These are phyloP conservation scores for Perca fluviatilis DNA, from an alignment of 2,113 vertebrate species.

Conservation along the genomic window DNA sequence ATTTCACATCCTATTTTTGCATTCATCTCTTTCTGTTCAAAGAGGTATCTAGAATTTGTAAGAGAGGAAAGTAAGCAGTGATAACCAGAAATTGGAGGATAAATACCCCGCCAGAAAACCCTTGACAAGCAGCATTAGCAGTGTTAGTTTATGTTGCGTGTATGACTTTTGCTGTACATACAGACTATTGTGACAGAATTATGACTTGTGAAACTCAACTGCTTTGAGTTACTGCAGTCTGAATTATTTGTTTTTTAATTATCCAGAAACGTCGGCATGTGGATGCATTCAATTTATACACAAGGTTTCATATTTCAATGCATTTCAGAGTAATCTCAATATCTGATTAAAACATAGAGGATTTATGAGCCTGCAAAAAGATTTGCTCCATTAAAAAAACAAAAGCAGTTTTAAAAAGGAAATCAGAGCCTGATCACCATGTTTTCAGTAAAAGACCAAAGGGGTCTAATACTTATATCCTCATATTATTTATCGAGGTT, in stretches of 20 bases:
- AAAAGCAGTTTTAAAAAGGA: constrained; percentile 21
- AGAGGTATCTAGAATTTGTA: neutral
- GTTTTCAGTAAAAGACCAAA: constrained; percentile 25
- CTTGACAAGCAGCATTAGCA: neutral
- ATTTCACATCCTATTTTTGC: neutral
- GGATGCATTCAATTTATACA: neutral
- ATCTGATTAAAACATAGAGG: constrained; percentile 11
- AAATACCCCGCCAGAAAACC: neutral
- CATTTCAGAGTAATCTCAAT: constrained; percentile 16
- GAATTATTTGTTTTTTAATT: neutral
- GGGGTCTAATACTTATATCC: constrained; percentile 18
- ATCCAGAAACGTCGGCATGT: neutral
- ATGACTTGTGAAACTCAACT: neutral
- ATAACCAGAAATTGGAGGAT: neutral
- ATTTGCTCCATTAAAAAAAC: constrained; percentile 1
- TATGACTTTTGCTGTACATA: neutral
- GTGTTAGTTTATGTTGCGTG: neutral
- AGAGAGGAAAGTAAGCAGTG: neutral
- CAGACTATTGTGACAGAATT: neutral
- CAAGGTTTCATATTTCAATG: constrained; percentile 1
- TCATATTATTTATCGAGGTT: constrained; percentile 2
- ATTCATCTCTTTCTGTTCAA: neutral
- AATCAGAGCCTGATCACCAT: neutral
- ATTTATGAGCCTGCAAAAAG: constrained; percentile 38
- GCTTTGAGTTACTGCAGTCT: neutral